Evolutionary conservation across 2,888 invertebrate genomes (phyloP).

Genomic region (Xylota sylvarum): DNA sequence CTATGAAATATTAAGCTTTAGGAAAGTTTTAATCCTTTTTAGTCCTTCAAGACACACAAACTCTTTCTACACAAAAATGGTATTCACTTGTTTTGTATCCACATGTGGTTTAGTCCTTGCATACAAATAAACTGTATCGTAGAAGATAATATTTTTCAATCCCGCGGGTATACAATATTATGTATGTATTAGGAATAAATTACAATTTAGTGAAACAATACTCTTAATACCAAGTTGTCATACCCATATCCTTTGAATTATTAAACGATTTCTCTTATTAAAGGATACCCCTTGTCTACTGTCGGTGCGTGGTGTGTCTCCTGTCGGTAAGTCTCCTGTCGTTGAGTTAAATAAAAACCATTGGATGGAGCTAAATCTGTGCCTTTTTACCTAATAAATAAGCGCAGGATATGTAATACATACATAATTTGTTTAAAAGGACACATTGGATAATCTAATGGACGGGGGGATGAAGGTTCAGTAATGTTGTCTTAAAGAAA

Average conservation of each 20-base stretch:
- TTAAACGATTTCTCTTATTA: conserved; percentile 31
- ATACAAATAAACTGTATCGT: conserved; percentile 14
- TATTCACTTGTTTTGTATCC: not conserved
- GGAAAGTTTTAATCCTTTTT: conserved; percentile 27
- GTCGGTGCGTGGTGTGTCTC: too few species aligned
- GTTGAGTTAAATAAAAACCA: too few species aligned
- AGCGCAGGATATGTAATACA: not conserved
- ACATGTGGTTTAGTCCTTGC: conserved; percentile 16
- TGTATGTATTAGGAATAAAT: conserved; percentile 35
- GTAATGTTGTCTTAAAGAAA: not conserved
- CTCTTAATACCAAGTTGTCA: conserved; percentile 47
- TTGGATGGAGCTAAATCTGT: not conserved
- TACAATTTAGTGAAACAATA: conserved; percentile 49
- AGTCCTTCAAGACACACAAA: conserved; percentile 13
- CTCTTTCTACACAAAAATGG: not conserved
- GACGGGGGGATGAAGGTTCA: too few species aligned
- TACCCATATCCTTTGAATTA: conserved; percentile 58
- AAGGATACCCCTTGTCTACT: not conserved
- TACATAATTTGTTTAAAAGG: not conserved
- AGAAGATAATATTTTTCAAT: conserved; percentile 4
- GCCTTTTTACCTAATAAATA: conserved; percentile 18
- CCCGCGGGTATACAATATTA: conserved; percentile 38
- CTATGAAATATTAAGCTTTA: conserved; percentile 30
- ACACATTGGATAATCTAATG: too few species aligned
- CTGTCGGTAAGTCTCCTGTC: too few species aligned